Conservation (phyloP, 2,888 invertebrate genomes). For the Bruchidius siliquastri region DNA sequence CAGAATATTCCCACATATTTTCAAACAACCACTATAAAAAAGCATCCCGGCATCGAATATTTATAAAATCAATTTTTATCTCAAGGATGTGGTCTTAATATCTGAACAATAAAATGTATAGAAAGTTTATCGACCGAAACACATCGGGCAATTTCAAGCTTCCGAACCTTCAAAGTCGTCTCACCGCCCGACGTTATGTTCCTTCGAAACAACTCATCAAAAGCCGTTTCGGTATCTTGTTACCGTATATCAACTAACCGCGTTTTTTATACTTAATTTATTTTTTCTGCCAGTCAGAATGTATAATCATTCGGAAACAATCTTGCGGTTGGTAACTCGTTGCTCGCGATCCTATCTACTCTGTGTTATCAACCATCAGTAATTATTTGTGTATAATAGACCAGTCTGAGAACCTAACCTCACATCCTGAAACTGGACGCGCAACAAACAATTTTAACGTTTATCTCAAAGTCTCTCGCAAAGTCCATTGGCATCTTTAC, state of each 20-base stretch:
- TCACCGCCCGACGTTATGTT: background rate
- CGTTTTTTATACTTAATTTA: background rate
- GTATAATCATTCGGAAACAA: background rate
- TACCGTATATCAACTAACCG: background rate
- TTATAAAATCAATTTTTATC: background rate
- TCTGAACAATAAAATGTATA: background rate
- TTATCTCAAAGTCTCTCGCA: too few relatives aligned
- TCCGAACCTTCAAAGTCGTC: background rate
- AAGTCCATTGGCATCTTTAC: too few relatives aligned
- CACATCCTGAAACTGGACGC: too few relatives aligned
- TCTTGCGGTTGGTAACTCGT: background rate
- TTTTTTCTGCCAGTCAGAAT: background rate
- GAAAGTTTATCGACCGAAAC: background rate
- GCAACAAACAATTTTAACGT: too few relatives aligned
- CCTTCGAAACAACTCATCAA: background rate
- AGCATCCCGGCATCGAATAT: too few relatives aligned
- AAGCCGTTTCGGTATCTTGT: background rate
- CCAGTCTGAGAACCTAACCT: too few relatives aligned
- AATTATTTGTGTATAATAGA: background rate
- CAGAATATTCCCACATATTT: too few relatives aligned
- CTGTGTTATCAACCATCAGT: background rate
- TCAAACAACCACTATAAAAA: too few relatives aligned
- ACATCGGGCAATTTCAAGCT: background rate
- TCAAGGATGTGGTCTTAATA: background rate
- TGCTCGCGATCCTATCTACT: background rate